phyloP scores from a whole-genome alignment of 2,888 invertebrate species.

The Apomyelois bistriatella region DNA sequence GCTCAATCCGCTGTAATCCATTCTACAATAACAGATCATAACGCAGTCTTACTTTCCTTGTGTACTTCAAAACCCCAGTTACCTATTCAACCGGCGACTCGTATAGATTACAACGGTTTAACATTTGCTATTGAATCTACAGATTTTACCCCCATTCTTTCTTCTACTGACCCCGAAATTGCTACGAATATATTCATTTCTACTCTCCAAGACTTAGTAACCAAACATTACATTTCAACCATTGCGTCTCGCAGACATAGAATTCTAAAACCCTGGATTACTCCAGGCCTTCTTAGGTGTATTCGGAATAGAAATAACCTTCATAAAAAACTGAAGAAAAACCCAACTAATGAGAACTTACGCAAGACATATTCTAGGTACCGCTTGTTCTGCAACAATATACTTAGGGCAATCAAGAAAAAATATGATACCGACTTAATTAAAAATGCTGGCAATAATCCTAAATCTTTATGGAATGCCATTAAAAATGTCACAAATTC shows the following conservation, averaged over 20 bases:
- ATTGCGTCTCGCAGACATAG: neutral
- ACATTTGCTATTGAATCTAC: neutral
- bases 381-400: neutral
- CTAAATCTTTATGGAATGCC: neutral
- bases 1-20: neutral
- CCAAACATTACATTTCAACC: neutral
- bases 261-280: neutral
- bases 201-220: neutral
- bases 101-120: neutral
- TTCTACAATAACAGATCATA: neutral
- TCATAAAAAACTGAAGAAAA: neutral
- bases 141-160: neutral
- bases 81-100: neutral
- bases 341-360: neutral
- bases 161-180: neutral
- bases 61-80: neutral
- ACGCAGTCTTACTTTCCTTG: neutral
- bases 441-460: neutral
- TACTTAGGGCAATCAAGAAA: neutral
- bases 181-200: neutral
- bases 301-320: constrained; percentile 5
- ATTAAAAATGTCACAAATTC: constrained; percentile 1
- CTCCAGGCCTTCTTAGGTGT: neutral
- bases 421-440: neutral
- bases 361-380: constrained; percentile 1